A percentile compares a stretch with the other conserved stretches of the same genome.
Conservation (phyloP, 2,888 invertebrate genomes). For the Lottia scabra region DNA sequence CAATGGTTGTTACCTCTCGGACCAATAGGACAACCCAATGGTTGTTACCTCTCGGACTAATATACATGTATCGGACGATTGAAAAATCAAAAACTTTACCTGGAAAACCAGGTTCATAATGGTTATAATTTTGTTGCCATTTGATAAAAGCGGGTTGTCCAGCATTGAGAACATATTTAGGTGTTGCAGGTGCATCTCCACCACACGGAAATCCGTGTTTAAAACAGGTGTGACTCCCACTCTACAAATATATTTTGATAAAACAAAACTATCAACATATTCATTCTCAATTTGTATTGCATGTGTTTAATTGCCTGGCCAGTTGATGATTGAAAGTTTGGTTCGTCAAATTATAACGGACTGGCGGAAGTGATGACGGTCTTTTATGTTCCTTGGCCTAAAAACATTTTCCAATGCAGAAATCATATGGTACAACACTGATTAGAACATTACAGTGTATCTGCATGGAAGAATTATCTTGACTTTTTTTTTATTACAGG, state of each 20-base stretch:
- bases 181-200: constrained; percentile 31
- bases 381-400: too few species aligned
- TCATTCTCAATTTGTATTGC: too few species aligned
- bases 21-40: too few species aligned
- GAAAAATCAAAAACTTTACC: constrained; percentile 23
- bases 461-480: too few species aligned
- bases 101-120: constrained; percentile 47
- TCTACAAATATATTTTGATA: constrained; percentile 32
- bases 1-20: too few species aligned
- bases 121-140: constrained; percentile 50
- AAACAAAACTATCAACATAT: too few species aligned
- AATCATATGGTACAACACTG: too few species aligned
- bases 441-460: too few species aligned
- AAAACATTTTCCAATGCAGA: not conserved
- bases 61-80: too few species aligned
- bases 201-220: constrained; percentile 44
- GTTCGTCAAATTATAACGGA: not conserved
- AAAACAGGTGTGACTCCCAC: constrained; percentile 40
- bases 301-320: not conserved
- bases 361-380: not conserved
- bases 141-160: constrained; percentile 41
- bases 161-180: constrained; percentile 26
- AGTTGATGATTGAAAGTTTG: not conserved
- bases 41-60: too few species aligned
- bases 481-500: too few species aligned